Evolutionary conservation across 1,140 invertebrate species (phyloP).

Genomic region (Eumeta japonica): DNA sequence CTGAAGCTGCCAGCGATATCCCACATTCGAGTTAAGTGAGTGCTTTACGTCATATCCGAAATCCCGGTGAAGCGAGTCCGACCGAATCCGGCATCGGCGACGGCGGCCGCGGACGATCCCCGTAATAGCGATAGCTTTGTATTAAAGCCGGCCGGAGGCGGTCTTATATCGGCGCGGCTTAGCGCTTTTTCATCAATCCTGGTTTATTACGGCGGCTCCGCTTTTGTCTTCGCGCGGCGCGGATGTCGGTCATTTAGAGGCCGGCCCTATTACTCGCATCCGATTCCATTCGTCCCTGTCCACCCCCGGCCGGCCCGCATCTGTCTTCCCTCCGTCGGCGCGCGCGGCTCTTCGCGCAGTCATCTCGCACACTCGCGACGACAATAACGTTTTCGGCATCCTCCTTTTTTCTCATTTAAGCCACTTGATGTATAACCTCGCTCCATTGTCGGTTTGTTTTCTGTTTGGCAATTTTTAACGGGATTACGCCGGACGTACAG

Average conservation of each 20-base stretch:
- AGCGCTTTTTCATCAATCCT: slow-evolving; percentile 61
- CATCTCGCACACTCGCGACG: slow-evolving; percentile 9
- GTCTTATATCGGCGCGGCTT: slow-evolving; percentile 54
- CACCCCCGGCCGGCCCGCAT: slow-evolving; percentile 26
- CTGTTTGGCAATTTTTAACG: slow-evolving; percentile 54
- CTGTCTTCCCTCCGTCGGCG: slow-evolving; percentile 35
- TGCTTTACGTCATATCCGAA: slow-evolving; percentile 56
- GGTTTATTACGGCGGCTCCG: slow-evolving; percentile 57
- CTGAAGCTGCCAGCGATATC: slow-evolving; percentile 30
- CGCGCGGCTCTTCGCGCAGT: slow-evolving; percentile 17
- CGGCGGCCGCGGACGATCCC: slow-evolving; percentile 36
- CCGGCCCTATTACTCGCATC: slow-evolving; percentile 41
- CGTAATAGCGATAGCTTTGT: slow-evolving; percentile 58
- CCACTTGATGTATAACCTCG: slow-evolving; percentile 36
- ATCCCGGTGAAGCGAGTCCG: slow-evolving; percentile 52
- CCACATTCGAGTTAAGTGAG: slow-evolving; percentile 35
- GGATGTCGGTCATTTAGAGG: slow-evolving; percentile 48
- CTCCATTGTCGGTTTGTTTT: slow-evolving; percentile 45
- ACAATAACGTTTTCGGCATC: slow-evolving; percentile 7
- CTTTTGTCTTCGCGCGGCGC: slow-evolving; percentile 50
- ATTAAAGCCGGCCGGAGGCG: slow-evolving; percentile 52
- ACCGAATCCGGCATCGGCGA: slow-evolving; percentile 32
- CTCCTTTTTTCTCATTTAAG: slow-evolving; percentile 24
- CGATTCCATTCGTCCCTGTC: slow-evolving; percentile 53
- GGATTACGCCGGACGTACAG: slow-evolving; percentile 32